Conservation (phyloP, 2,888 invertebrate genomes). For the Notodonta dromedarius region DNA sequence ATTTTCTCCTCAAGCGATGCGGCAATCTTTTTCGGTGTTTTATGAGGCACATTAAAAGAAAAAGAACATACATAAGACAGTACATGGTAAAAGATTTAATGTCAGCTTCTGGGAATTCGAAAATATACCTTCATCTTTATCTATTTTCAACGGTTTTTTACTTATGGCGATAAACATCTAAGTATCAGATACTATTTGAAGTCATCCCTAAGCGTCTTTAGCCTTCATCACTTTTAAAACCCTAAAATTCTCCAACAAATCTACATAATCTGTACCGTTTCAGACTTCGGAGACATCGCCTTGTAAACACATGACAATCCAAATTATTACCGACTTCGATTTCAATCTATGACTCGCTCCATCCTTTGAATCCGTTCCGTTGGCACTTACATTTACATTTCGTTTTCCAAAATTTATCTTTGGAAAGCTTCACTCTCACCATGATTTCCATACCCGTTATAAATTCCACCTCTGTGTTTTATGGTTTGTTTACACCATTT, state of each 20-base stretch:
- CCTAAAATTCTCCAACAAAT: no score
- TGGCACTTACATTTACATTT: background rate
- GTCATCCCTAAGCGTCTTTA: no score
- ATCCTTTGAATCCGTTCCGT: slow-evolving; percentile 2
- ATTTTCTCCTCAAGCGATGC: slow-evolving; percentile 36
- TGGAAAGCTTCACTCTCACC: slow-evolving; percentile 5
- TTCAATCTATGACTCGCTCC: background rate
- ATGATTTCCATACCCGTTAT: slow-evolving; percentile 3
- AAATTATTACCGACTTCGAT: background rate
- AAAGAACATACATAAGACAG: slow-evolving; percentile 8
- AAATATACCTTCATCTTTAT: no score
- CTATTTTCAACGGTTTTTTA: no score
- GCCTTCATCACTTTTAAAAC: no score
- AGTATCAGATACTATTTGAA: no score
- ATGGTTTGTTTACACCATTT: slow-evolving; percentile 7
- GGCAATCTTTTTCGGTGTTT: slow-evolving; percentile 31
- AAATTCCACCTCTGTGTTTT: slow-evolving; percentile 6
- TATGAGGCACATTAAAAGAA: slow-evolving; percentile 18
- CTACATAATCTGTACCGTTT: no score
- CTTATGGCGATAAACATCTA: no score
- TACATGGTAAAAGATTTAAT: background rate
- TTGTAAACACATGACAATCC: background rate
- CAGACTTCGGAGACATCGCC: background rate
- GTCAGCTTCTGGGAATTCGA: background rate
- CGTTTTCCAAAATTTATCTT: slow-evolving; percentile 4